A percentile compares a stretch with the other conserved stretches of the same genome.
These are phyloP conservation scores for Macrochelys suwanniensis DNA, from an alignment of 2,797 vertebrate genomes.

Conservation along the genomic window DNA sequence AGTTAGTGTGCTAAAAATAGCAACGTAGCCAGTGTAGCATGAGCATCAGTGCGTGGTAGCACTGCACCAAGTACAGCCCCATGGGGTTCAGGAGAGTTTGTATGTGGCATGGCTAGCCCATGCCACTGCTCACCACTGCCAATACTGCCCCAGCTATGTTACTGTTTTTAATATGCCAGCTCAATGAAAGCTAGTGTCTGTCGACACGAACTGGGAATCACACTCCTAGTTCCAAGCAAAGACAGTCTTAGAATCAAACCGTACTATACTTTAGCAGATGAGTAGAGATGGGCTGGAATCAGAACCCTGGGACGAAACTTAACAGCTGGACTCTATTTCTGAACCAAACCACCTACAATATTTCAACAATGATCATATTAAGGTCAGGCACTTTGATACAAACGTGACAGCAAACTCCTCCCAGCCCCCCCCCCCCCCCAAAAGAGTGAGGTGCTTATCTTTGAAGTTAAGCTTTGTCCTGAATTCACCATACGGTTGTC, in stretches of 20 bases:
- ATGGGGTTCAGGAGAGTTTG: background rate
- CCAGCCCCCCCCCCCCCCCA: too few species aligned
- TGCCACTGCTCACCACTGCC: background rate
- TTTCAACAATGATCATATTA: background rate
- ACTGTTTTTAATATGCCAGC: too few species aligned
- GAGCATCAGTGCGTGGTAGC: background rate
- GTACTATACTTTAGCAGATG: background rate
- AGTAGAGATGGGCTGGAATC: constrained; percentile 43
- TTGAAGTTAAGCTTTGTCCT: background rate
- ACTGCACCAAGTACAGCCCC: background rate
- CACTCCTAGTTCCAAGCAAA: background rate
- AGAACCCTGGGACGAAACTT: constrained; percentile 23
- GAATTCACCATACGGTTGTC: accelerated
- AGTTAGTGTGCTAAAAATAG: background rate
- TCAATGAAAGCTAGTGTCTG: background rate
- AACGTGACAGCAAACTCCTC: background rate
- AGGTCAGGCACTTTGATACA: background rate
- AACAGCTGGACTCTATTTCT: background rate
- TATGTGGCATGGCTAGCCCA: background rate
- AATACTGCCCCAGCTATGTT: background rate
- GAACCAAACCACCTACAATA: background rate
- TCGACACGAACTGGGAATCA: background rate
- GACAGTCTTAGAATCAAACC: constrained; percentile 22
- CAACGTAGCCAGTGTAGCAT: background rate
- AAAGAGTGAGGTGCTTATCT: background rate